Conservation (phyloP, 2,888 invertebrate species). For the Netelia melanura region DNA sequence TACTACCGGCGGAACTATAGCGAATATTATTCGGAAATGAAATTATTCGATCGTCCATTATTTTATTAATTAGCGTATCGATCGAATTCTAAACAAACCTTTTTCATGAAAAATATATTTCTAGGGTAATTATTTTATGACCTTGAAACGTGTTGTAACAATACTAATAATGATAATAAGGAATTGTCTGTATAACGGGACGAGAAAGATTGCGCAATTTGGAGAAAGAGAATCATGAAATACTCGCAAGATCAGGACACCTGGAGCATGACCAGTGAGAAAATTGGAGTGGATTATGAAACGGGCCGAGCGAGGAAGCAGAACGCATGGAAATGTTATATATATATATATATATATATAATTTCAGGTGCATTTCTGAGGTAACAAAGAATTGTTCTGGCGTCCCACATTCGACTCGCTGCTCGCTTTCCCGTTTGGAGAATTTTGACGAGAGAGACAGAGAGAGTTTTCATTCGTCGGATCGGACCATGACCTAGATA, state of each 20-base stretch:
- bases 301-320: conserved; percentile 11
- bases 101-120: neutral
- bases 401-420: neutral
- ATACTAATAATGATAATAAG: conserved; percentile 2
- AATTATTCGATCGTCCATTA: neutral
- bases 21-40: neutral
- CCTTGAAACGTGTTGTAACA: conserved; percentile 20
- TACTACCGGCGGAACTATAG: neutral
- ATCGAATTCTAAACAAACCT: neutral
- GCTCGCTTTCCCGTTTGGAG: too few relatives aligned
- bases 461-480: neutral
- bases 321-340: neutral
- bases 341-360: neutral
- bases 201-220: conserved; percentile 31
- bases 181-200: conserved; percentile 3
- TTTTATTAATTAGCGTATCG: neutral
- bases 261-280: conserved; percentile 39
- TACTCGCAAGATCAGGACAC: conserved; percentile 30
- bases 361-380: conserved; percentile 8
- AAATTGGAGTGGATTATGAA: conserved; percentile 55
- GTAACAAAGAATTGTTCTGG: neutral
- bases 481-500: neutral
- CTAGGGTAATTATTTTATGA: neutral
- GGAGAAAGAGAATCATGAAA: conserved; percentile 10
- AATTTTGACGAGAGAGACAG: neutral